These are phyloP conservation scores for Platysternon megacephalum DNA, from an alignment of 2,113 vertebrate species.

Conservation along the genomic window DNA sequence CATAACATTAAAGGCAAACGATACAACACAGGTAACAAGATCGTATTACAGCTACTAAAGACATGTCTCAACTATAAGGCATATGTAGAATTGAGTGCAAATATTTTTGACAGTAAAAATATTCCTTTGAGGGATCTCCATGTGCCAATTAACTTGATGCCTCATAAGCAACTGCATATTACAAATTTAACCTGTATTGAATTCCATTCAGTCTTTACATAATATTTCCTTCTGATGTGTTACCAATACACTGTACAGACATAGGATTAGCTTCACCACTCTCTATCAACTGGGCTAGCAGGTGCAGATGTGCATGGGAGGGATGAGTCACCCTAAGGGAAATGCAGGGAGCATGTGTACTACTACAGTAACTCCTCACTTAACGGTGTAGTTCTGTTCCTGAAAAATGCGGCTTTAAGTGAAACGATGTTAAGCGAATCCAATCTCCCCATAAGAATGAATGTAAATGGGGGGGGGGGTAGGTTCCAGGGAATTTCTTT, in stretches of 20 bases:
- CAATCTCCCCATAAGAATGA: too few relatives aligned
- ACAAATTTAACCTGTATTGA: not conserved
- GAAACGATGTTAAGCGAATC: too few relatives aligned
- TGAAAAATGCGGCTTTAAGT: too few relatives aligned
- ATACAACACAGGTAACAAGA: not conserved
- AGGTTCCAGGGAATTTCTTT: too few relatives aligned
- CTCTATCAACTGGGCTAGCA: not conserved
- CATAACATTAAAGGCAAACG: conserved; percentile 9
- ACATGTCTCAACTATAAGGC: not conserved
- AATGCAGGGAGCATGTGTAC: not conserved
- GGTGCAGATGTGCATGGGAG: not conserved
- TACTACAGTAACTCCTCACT: not conserved
- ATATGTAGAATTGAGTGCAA: not conserved
- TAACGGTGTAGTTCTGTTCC: too few relatives aligned
- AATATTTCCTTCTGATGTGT: not conserved
- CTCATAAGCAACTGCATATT: not conserved
- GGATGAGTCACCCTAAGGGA: not conserved
- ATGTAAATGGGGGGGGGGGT: too few relatives aligned
- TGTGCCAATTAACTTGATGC: not conserved
- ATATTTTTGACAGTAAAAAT: not conserved
- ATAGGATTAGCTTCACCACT: not conserved
- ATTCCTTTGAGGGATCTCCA: not conserved
- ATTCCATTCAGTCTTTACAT: not conserved
- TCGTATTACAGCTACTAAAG: not conserved
- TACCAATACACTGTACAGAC: not conserved